phyloP scores from a whole-genome alignment of 2,113 vertebrate genomes.

The Leptobrachium ailaonicum region DNA sequence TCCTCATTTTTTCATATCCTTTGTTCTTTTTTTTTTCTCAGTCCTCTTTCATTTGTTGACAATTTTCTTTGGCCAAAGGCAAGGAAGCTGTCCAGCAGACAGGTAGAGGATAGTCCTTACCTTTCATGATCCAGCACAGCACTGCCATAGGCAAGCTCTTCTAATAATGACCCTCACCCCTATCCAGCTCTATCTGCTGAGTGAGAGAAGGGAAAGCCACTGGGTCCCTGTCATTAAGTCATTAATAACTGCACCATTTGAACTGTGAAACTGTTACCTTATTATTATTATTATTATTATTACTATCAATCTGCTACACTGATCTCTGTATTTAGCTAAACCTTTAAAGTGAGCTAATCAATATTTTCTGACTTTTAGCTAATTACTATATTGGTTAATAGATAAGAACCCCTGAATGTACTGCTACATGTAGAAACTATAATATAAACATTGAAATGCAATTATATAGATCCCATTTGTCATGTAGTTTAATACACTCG shows the following conservation, averaged over 20 bases:
- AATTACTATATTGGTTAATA: too few species aligned
- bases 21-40: constrained; percentile 49
- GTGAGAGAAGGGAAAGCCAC: background rate
- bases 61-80: constrained; percentile 40
- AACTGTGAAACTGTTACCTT: background rate
- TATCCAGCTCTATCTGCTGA: background rate
- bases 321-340: too few species aligned
- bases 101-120: constrained; percentile 12
- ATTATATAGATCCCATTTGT: too few species aligned
- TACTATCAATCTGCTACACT: too few species aligned
- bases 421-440: too few species aligned
- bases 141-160: background rate
- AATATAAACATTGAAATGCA: too few species aligned
- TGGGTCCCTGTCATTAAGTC: background rate
- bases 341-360: too few species aligned
- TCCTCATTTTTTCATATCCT: constrained; percentile 51
- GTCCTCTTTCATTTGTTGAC: constrained; percentile 54
- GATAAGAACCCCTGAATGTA: too few species aligned
- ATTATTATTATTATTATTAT: too few species aligned
- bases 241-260: background rate
- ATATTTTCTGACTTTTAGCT: too few species aligned
- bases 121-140: constrained; percentile 16
- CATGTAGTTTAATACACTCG: too few species aligned
- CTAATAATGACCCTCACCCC: background rate
- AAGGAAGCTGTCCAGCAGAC: constrained; percentile 31